Percentiles rank a stretch among this genome's conserved stretches.
These are phyloP conservation scores for Ameiurus melas DNA, from an alignment of 2,113 vertebrate species.

Conservation along the genomic window DNA sequence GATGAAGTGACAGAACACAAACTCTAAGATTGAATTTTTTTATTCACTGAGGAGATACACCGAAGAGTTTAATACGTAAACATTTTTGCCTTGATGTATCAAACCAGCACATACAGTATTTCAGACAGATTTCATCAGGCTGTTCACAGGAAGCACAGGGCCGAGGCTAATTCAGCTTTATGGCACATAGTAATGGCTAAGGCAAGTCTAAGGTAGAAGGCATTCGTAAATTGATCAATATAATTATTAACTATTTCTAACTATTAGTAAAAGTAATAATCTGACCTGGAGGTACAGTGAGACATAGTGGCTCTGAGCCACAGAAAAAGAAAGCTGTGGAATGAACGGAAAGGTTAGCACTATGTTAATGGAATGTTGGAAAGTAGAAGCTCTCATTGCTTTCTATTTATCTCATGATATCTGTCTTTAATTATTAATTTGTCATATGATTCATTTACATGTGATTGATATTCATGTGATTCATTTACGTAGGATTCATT, in stretches of 20 bases:
- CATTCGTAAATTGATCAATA: neutral
- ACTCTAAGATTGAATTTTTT: conserved; percentile 1
- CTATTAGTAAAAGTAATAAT: neutral
- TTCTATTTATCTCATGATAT: neutral
- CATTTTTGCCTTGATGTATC: neutral
- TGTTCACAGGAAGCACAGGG: conserved; percentile 26
- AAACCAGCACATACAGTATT: conserved; percentile 8
- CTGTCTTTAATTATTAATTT: no score
- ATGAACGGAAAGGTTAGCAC: neutral
- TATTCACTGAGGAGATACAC: conserved; percentile 30
- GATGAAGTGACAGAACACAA: neutral
- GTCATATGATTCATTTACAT: no score
- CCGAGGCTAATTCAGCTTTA: conserved; percentile 28
- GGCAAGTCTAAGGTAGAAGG: conserved; percentile 24
- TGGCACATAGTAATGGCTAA: conserved; percentile 57
- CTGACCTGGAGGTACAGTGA: neutral
- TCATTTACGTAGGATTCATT: no score
- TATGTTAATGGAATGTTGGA: conserved; percentile 14
- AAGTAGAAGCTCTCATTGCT: neutral
- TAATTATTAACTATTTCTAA: neutral
- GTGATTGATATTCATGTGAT: no score
- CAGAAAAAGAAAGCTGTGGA: neutral
- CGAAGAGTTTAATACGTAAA: conserved; percentile 37
- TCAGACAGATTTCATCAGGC: neutral
- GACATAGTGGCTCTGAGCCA: neutral